Evolutionary conservation across 1,140 invertebrate genomes (phyloP), one percentile per base, ranked within the genome.

Genomic region (Drosophila leontia): DNA sequence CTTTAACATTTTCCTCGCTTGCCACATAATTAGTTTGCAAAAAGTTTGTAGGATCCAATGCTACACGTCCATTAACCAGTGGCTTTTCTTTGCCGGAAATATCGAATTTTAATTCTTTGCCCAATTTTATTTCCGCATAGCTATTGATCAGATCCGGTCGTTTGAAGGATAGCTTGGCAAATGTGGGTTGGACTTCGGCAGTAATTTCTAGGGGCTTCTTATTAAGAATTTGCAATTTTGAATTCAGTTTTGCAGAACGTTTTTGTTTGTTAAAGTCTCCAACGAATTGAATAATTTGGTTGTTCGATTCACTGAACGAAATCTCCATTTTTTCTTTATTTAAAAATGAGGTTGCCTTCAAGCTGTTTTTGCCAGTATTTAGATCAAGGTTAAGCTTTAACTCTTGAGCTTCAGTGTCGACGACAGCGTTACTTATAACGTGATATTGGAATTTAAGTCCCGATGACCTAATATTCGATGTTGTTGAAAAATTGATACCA

Each of bases 31-130:
- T 94, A 5, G 95, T 94, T 91, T 96, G 95, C 42, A 96, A 88
- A 78, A 96, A 95, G 80, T 96, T 95, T 12, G 94, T 93, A 37
- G 96, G 94, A 59, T 96, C 94, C 39, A 96, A 91, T 47, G 94
- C 94, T 4, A 96, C 68, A 3, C 94, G 93, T 1, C 94, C 93
- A 60, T 94, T 94, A 39, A 94, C 93, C 11, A 97, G 91, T 76
- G 94, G 93, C 45, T 95, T 95, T 1, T 93, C 92, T 2, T 94
- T 94, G 13, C 94, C 93, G 15, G 94, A 92, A 13, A 94, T 56
- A 65, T 82, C 94, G 29, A 96, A 88, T 69, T 96, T 95, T 0
- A 95, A 94, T 26, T 95, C 93, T 82, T 96, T 95, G 44, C 95
- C 95, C 0, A 95, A 93, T 23, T 95, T 94, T 0, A 96, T 41